Percentiles rank a stretch among this genome's conserved stretches.
phyloP scores from a whole-genome alignment of 2,797 vertebrate species.

The Alcedo quadribrachys region DNA sequence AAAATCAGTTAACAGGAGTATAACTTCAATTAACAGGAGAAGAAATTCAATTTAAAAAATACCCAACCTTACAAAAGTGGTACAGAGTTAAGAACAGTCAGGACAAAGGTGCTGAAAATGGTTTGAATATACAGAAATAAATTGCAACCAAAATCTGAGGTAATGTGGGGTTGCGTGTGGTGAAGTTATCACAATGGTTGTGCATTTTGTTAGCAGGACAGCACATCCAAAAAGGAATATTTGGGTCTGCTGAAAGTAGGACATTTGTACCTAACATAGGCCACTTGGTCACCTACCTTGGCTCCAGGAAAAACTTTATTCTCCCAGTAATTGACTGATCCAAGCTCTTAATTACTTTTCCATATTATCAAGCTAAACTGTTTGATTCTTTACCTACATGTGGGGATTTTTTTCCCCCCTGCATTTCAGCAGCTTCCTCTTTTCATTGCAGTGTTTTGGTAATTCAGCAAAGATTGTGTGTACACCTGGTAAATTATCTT shows the following conservation, averaged over 20 bases:
- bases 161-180: neutral
- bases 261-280: neutral
- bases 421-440: neutral
- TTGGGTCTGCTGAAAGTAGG: neutral
- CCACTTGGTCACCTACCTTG: neutral
- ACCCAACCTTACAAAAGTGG: neutral
- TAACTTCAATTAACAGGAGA: neutral
- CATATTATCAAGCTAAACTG: neutral
- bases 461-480: neutral
- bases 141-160: neutral
- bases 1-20: neutral
- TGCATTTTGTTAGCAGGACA: neutral
- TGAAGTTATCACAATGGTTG: neutral
- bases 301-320: neutral
- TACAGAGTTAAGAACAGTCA: neutral
- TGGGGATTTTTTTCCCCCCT: neutral
- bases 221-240: neutral
- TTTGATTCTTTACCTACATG: neutral
- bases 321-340: neutral
- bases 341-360: neutral
- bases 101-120: neutral
- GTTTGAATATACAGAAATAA: neutral
- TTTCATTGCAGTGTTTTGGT: neutral
- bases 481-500: neutral
- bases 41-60: neutral